phyloP scores from a whole-genome alignment of 1,140 invertebrate species.

The Gonatopus flavifemur region DNA sequence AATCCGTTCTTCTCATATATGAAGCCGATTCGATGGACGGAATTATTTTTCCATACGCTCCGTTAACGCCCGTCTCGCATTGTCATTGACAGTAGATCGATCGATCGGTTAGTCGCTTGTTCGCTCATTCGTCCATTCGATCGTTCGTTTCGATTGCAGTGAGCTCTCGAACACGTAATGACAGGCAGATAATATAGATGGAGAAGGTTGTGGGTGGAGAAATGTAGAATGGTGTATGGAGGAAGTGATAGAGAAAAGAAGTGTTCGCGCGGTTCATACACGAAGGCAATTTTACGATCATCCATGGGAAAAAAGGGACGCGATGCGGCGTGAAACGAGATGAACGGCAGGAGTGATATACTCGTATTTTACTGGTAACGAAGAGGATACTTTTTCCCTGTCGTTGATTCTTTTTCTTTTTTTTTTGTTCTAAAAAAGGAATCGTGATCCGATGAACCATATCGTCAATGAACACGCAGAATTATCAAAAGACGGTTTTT shows the following conservation, averaged over 20 bases:
- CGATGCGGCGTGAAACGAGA: constrained; percentile 14
- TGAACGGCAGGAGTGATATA: too few relatives aligned
- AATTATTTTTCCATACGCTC: not conserved
- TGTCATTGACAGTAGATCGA: constrained; percentile 10
- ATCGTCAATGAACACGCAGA: too few relatives aligned
- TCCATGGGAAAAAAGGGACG: constrained; percentile 8
- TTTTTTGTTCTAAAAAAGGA: too few relatives aligned
- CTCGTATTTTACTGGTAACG: too few relatives aligned
- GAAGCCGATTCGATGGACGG: too few relatives aligned
- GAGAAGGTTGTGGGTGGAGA: not conserved
- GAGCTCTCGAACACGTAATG: not conserved
- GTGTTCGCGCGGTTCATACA: constrained; percentile 10
- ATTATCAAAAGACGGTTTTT: too few relatives aligned
- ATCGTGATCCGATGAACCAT: too few relatives aligned
- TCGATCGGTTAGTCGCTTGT: too few relatives aligned
- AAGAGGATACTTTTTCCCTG: too few relatives aligned
- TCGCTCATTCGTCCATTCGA: too few relatives aligned
- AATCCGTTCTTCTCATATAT: too few relatives aligned
- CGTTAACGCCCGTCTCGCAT: not conserved
- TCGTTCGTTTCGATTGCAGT: constrained; percentile 9
- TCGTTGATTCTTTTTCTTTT: too few relatives aligned
- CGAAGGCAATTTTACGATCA: constrained; percentile 20
- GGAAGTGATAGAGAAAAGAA: not conserved
- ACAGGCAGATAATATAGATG: not conserved
- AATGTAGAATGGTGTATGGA: not conserved